Evolutionary conservation across 2,888 invertebrate species (phyloP), one percentile per base, ranked within the genome.

Genomic region (Lasioglossum lativentre): DNA sequence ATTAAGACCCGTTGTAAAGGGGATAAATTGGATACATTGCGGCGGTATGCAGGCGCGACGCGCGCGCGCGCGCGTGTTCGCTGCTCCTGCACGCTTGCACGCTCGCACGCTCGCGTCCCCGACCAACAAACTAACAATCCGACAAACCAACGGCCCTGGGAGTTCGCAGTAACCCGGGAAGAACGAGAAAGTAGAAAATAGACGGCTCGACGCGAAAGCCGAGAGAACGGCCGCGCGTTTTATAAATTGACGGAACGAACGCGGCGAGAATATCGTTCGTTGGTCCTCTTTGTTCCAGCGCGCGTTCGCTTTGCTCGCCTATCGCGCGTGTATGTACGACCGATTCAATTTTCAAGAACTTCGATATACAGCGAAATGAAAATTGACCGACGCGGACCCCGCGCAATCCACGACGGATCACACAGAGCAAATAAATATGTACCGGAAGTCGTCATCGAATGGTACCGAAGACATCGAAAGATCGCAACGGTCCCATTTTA

Each of bases 11-110:
- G 92, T 90, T 91, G 85, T 42, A 80, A 89, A 92, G 92, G 91
- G 91, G 92, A 91, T 93, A 93, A 93, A 93, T 93, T 93, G 93
- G 91, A 90, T 91, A 92, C 92, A 93, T 93, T 92, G 89, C 90
- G 89, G 85, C 88, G 93, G 91, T 90, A 91, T 91, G 91, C 78
- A 71, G 82, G 77, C 86, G 75, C 73, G 79, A 27, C 27, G 27
- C 59, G 59, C 27, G 59, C 59, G 59, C 27, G 59, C 59, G 59
- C 59, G 59, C 30, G 59, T 14, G 16, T 30, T 14, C 27, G 14
- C 5, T n/a, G 14, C 5, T n/a, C 8, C 19, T 23, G 52, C 52
- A 23, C 56, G 56, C 52, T 56, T 10, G 56, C 52, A 30, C 16
- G 63, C 63, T 63, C 59, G 56, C 52, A 30, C 16, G 63, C 63